These are phyloP conservation scores for Archips crataeganus DNA, from an alignment of 2,888 invertebrate genomes.

Conservation along the genomic window DNA sequence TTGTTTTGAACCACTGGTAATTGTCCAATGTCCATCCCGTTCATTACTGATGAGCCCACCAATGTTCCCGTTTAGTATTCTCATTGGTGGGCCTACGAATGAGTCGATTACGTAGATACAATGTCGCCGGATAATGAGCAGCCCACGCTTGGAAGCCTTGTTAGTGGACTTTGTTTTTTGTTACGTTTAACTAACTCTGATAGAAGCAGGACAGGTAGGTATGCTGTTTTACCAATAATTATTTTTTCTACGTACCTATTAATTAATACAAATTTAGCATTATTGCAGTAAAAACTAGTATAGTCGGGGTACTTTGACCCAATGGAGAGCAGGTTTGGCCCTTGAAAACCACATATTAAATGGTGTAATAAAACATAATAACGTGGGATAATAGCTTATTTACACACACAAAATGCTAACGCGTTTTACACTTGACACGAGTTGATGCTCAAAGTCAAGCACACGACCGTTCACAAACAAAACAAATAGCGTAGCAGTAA, in stretches of 20 bases:
- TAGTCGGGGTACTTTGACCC: too few species aligned
- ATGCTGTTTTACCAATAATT: not conserved
- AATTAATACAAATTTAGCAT: too few species aligned
- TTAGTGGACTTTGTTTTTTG: constrained; percentile 16
- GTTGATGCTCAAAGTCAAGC: too few species aligned
- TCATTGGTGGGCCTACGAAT: constrained; percentile 34
- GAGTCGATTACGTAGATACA: constrained; percentile 39
- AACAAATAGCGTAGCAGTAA: too few species aligned
- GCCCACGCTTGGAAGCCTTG: constrained; percentile 24
- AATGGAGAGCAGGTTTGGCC: too few species aligned
- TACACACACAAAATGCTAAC: too few species aligned
- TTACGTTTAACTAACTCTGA: not conserved
- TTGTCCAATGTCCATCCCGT: not conserved
- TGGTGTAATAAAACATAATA: too few species aligned
- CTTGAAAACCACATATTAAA: too few species aligned
- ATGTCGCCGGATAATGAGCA: constrained; percentile 34
- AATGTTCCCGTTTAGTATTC: constrained; percentile 12
- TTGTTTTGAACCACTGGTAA: not conserved
- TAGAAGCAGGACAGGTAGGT: not conserved
- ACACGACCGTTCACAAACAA: too few species aligned
- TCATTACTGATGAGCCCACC: constrained; percentile 10
- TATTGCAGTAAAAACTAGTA: too few species aligned
- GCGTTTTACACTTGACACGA: too few species aligned
- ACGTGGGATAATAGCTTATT: too few species aligned
- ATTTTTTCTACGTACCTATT: not conserved